phyloP scores from a whole-genome alignment of 1,140 invertebrate genomes.

The Nomia melanderi region DNA sequence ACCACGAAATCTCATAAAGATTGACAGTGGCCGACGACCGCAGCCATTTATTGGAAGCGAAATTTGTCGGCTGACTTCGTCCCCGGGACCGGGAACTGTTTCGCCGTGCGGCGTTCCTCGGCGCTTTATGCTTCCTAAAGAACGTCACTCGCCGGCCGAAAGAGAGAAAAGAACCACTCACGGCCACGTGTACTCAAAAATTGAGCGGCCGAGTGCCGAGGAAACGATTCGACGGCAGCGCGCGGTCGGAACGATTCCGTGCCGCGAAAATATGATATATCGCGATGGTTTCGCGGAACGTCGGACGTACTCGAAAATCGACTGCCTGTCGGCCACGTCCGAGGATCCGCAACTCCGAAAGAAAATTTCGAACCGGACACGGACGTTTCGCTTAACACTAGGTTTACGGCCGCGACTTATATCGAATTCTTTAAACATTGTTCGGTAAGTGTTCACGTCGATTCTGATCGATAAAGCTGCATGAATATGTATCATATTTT shows the following conservation, averaged over 20 bases:
- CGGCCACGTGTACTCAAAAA: constrained; percentile 46
- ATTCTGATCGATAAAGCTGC: no score
- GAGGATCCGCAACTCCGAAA: background rate
- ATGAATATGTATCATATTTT: no score
- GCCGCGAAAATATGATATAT: constrained; percentile 54
- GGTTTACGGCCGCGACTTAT: no score
- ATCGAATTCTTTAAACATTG: no score
- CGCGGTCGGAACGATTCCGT: constrained; percentile 30
- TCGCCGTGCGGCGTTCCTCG: constrained; percentile 4
- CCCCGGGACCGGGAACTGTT: constrained; percentile 24
- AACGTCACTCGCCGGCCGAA: background rate
- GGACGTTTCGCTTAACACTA: no score
- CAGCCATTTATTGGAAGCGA: constrained; percentile 75
- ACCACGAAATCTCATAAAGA: constrained; percentile 77
- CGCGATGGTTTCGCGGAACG: constrained; percentile 31
- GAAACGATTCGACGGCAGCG: background rate
- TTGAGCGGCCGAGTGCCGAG: constrained; percentile 22
- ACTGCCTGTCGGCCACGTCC: background rate
- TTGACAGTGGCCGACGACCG: constrained; percentile 73
- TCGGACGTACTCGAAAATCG: background rate
- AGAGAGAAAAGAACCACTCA: background rate
- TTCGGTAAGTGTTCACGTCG: no score
- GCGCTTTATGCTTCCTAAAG: constrained; percentile 50
- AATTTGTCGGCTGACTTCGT: constrained; percentile 67
- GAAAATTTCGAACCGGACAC: background rate